These are phyloP conservation scores for cat (Felis catus) DNA, from an alignment of 2,113 vertebrate genomes.

Conservation along the genomic window F.catus_Fca126_mat1.0 CM031411.1:70779501-70780000, in stretches of 20 bases:
- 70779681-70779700: background rate
- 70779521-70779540: background rate
- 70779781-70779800: constrained; percentile 22
- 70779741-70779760: constrained; percentile 22
- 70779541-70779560: constrained; percentile 35
- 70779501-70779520: background rate
- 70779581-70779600: background rate
- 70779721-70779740: background rate
- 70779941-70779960: constrained; percentile 12
- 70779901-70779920: background rate
- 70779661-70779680: background rate
- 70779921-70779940: constrained; percentile 17
- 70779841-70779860: constrained; percentile 22
- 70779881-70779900: constrained; percentile 40
- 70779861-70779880: background rate
- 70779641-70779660: constrained; percentile 3
- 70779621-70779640: background rate
- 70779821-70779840: constrained; percentile 22
- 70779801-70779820: constrained; percentile 43
- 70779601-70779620: background rate
- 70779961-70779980: background rate
- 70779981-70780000: background rate
- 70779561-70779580: background rate
- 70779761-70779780: constrained; percentile 5
- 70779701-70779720: background rate